A percentile compares a stretch with the other conserved stretches of the same genome.
These are phyloP conservation scores for Phania funesta DNA, from an alignment of 2,888 invertebrate genomes.

Conservation along the genomic window DNA sequence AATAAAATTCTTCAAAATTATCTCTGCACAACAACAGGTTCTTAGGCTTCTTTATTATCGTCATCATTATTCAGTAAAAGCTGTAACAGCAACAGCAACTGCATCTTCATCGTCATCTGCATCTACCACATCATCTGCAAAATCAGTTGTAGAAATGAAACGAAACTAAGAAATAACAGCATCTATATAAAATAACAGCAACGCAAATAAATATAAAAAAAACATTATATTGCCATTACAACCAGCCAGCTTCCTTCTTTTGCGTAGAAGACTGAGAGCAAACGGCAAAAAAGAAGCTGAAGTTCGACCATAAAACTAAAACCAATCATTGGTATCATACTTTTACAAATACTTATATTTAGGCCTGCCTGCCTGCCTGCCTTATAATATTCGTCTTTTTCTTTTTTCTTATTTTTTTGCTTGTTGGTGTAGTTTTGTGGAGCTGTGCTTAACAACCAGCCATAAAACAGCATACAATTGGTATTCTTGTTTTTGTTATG, in stretches of 20 bases:
- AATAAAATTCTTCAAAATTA: constrained; percentile 49
- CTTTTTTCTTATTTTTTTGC: neutral
- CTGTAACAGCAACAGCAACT: constrained; percentile 3
- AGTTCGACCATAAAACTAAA: constrained; percentile 1
- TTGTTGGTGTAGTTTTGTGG: constrained; percentile 35
- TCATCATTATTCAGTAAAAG: constrained; percentile 10
- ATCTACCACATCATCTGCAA: constrained; percentile 65
- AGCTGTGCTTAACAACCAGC: constrained; percentile 4
- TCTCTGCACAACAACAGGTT: constrained; percentile 58
- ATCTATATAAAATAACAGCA: constrained; percentile 62
- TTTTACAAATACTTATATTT: constrained; percentile 9
- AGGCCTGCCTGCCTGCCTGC: too few relatives aligned
- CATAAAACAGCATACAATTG: constrained; percentile 33
- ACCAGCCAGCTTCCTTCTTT: constrained; percentile 60
- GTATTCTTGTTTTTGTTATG: constrained; percentile 57
- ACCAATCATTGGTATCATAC: constrained; percentile 33
- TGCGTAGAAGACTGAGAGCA: constrained; percentile 38
- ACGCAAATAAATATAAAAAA: constrained; percentile 4
- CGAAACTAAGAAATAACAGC: constrained; percentile 62
- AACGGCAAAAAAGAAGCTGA: constrained; percentile 20
- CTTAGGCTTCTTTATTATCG: constrained; percentile 18
- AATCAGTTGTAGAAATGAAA: constrained; percentile 59
- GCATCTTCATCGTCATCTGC: constrained; percentile 48
- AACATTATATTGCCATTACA: constrained; percentile 43
- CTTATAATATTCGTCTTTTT: constrained; percentile 22